Base-by-base conservation (phyloP, 2,888 invertebrate genomes). In the Eubasilissa splendida region DNA sequence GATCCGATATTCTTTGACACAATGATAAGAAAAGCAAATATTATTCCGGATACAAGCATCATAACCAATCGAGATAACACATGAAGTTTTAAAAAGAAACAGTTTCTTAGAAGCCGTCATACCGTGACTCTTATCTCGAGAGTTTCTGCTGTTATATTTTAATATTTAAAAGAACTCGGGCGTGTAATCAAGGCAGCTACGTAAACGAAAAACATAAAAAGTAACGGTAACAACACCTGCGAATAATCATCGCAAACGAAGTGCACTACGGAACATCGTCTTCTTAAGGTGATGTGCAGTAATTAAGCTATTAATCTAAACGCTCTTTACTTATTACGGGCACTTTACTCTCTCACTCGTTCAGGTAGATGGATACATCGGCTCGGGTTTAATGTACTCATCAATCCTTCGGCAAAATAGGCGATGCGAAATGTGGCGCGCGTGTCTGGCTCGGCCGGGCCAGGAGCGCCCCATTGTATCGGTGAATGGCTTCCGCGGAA, bases 381-480 rank as follows among this genome's bases (percentile, higher is more conserved):
- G 66, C 42, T n/a, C 7, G 42, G 66, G 12, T 33, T 68, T 52
- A 68, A 68, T 52, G 33, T 31, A 10, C 63, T 10, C 63, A 63
- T 63, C 63, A 63, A 63, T 33, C 33, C 63, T 63, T n/a, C 8
- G n/a, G 63, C 33, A 33, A 42, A 31, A 31, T 63, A 63, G 12
- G 63, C 63, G 63, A 63, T 63, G 31, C 31, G 63, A 63, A 22
- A 31, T 63, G 31, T 11, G 31, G 31, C 31, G 63, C 63, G 63
- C 70, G 70, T 70, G 70, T 56, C n/a, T 56, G 4, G 11, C 54
- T 54, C 14, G 71, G 71, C 71, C 71, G 71, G 56, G 71, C 53
- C 71, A 73, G 71, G 71, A 56, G 14, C 71, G 71, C 11, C 3
- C 70, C 22, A 53, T 54, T 70, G 70, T 70, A 54, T 14, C 54